These are phyloP conservation scores for Malaclemys terrapin DNA, from an alignment of 2,113 vertebrate genomes.

Conservation along the genomic window DNA sequence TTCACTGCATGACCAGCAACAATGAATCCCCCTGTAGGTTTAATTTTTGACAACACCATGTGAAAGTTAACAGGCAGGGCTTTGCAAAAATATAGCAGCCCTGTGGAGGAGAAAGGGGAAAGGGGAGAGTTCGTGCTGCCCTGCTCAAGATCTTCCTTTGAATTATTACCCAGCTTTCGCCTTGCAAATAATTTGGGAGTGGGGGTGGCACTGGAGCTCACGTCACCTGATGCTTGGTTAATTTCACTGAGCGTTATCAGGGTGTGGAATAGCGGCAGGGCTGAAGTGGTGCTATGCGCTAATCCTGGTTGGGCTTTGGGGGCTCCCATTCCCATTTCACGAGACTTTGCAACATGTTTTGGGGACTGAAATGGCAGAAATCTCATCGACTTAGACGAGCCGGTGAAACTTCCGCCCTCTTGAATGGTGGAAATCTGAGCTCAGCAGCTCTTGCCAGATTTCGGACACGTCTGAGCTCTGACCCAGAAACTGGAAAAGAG, in stretches of 20 bases:
- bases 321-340: not conserved
- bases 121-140: not conserved
- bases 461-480: not conserved
- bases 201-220: not conserved
- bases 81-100: not conserved
- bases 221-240: not conserved
- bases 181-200: not conserved
- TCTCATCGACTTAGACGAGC: not conserved
- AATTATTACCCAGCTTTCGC: not conserved
- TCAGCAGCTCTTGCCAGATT: not conserved
- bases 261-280: not conserved
- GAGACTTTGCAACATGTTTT: not conserved
- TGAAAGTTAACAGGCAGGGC: not conserved
- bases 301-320: not conserved
- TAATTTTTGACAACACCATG: not conserved
- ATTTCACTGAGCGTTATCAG: not conserved
- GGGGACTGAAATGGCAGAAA: not conserved
- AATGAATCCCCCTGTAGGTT: not conserved
- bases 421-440: not conserved
- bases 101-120: not conserved
- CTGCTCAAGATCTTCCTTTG: not conserved
- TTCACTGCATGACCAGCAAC: not conserved
- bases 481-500: not conserved
- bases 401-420: not conserved
- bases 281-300: not conserved